Conservation (phyloP, 2,888 invertebrate genomes). For the Formica aserva region DNA sequence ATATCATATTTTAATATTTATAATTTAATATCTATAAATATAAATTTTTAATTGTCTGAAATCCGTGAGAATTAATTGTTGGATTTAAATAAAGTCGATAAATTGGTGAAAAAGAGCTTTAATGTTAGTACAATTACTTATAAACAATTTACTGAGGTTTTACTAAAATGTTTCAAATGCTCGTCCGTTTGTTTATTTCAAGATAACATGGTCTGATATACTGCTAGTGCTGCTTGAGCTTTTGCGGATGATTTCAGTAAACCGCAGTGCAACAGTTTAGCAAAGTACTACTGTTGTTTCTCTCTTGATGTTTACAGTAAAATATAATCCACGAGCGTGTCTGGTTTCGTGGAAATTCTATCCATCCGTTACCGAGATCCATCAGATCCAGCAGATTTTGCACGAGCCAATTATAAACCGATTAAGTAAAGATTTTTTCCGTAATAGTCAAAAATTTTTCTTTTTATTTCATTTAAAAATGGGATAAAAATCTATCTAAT, state of each 20-base stretch:
- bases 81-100: not conserved
- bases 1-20: not conserved
- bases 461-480: not conserved
- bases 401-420: not conserved
- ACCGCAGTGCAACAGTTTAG: constrained; percentile 19
- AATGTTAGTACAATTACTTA: not conserved
- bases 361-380: not conserved
- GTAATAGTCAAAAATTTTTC: not conserved
- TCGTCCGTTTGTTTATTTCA: constrained; percentile 25
- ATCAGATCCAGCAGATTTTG: not conserved
- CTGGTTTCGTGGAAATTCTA: constrained; percentile 9
- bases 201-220: constrained; percentile 27
- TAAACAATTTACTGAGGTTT: not conserved
- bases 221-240: not conserved
- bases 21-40: not conserved
- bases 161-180: not conserved
- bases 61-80: not conserved
- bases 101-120: not conserved
- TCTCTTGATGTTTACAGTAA: constrained; percentile 32
- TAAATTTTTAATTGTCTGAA: not conserved
- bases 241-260: constrained; percentile 31
- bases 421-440: not conserved
- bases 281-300: constrained; percentile 17
- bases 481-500: not conserved
- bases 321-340: constrained; percentile 26